These are phyloP conservation scores for Sebastes alutus DNA, from an alignment of 2,797 vertebrate species.

Conservation along the genomic window DNA sequence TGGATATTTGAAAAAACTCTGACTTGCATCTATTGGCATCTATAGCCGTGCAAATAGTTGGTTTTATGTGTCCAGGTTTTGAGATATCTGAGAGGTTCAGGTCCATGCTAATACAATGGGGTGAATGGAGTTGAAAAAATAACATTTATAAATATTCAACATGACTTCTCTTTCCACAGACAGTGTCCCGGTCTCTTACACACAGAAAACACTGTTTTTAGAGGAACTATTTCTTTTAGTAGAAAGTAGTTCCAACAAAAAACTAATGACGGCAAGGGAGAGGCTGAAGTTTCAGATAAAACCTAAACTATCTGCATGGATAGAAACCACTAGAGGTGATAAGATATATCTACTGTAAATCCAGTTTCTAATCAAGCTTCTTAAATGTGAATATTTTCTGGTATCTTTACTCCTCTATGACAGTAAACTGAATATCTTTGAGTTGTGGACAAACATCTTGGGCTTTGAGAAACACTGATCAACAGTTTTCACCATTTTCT, in stretches of 20 bases:
- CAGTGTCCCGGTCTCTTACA: not conserved
- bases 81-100: not conserved
- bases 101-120: not conserved
- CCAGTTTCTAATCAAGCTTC: too few species aligned
- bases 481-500: too few species aligned
- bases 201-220: not conserved
- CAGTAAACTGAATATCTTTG: too few species aligned
- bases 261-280: not conserved
- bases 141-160: not conserved
- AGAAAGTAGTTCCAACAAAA: not conserved
- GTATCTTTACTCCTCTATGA: too few species aligned
- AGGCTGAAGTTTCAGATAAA: not conserved
- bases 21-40: not conserved
- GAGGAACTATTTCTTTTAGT: not conserved
- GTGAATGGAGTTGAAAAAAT: not conserved
- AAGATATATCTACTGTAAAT: not conserved
- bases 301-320: not conserved
- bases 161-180: not conserved
- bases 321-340: not conserved
- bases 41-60: not conserved
- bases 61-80: not conserved
- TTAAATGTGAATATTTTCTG: too few species aligned
- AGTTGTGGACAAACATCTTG: too few species aligned
- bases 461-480: too few species aligned
- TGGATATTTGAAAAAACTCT: not conserved